phyloP scores from a whole-genome alignment of 1,140 invertebrate species.

The Magallana gigas region DNA sequence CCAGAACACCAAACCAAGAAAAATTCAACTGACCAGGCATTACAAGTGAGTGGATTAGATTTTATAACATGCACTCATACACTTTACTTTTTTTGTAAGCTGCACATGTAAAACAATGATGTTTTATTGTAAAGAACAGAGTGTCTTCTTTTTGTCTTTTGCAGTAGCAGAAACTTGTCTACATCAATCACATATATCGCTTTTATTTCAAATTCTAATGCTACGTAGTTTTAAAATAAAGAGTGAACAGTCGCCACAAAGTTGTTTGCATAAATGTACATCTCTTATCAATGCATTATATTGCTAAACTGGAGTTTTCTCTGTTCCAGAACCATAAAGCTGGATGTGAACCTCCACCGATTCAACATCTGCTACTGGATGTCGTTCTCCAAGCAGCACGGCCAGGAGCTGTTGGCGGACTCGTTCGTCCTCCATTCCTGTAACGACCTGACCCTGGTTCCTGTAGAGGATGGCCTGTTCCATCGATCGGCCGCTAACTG shows the following conservation, averaged over 20 bases:
- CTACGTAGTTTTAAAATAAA: too few relatives aligned
- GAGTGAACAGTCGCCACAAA: not conserved
- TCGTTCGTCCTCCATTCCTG: slow-evolving; percentile 82
- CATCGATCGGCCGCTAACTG: slow-evolving; percentile 93
- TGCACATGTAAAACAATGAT: too few relatives aligned
- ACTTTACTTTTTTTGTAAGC: too few relatives aligned
- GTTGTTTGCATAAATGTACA: not conserved
- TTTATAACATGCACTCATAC: too few relatives aligned
- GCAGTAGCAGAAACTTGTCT: too few relatives aligned
- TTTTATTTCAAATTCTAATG: too few relatives aligned
- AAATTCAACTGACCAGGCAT: slow-evolving; percentile 95
- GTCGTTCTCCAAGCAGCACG: slow-evolving; percentile 97
- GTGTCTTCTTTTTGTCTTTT: too few relatives aligned
- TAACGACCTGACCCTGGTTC: slow-evolving; percentile 85
- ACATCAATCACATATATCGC: too few relatives aligned
- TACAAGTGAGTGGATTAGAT: slow-evolving; percentile 82
- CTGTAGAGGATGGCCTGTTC: slow-evolving; percentile 90
- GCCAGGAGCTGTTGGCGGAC: slow-evolving; percentile 94
- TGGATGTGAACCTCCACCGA: slow-evolving; percentile 91
- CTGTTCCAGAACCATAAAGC: slow-evolving; percentile 86
- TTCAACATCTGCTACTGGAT: slow-evolving; percentile 99
- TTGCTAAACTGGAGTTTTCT: not conserved
- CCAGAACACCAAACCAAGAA: slow-evolving; percentile 89
- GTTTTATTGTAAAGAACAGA: too few relatives aligned
- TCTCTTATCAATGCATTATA: not conserved